These are phyloP conservation scores for Mus pahari DNA, from an alignment of 2,113 vertebrate species.

Conservation along the genomic window DNA sequence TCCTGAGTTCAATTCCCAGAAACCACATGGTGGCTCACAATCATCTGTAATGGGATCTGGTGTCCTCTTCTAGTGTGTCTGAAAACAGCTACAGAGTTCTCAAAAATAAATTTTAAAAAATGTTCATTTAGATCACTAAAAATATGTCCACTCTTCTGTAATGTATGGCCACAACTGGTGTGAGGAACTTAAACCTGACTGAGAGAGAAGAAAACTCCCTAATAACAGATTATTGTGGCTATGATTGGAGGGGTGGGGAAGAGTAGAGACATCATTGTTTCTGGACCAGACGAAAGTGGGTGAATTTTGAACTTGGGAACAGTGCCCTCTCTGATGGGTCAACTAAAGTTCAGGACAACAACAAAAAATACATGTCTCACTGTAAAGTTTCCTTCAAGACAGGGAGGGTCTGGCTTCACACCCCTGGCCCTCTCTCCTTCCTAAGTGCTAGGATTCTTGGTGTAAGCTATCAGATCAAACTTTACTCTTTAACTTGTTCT, in stretches of 20 bases:
- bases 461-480: not conserved
- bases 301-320: not conserved
- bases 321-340: constrained; percentile 47
- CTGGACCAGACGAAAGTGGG: not conserved
- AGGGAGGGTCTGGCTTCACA: not conserved
- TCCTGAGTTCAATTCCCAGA: no score
- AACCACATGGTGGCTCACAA: no score
- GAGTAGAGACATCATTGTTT: not conserved
- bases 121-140: not conserved
- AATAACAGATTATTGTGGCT: not conserved
- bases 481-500: not conserved
- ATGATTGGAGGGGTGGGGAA: not conserved
- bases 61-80: no score
- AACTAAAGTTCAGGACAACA: constrained; percentile 8
- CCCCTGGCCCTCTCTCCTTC: not conserved
- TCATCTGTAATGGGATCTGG: no score
- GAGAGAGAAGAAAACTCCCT: not conserved
- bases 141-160: not conserved
- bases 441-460: not conserved
- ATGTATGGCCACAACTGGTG: not conserved
- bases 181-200: not conserved
- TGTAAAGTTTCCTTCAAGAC: not conserved
- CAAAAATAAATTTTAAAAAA: not conserved
- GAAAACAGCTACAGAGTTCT: no score
- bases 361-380: not conserved